phyloP scores from a whole-genome alignment of 1,140 invertebrate genomes.

The Euura lappo region DNA sequence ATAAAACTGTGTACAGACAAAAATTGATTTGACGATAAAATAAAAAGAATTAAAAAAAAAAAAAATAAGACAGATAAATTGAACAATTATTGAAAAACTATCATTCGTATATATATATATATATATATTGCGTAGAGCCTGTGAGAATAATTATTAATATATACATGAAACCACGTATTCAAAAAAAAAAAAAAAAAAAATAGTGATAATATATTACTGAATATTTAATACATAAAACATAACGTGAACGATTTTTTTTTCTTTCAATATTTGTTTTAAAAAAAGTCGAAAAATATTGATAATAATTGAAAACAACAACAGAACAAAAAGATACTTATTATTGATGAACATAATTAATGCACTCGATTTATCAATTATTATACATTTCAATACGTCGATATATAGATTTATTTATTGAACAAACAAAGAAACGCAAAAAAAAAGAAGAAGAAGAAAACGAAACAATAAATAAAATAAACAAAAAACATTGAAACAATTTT shows the following conservation, averaged over 20 bases:
- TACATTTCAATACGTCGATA: too few species aligned
- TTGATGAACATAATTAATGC: background rate
- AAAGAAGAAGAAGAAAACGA: conserved; percentile 19
- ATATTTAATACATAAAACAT: conserved; percentile 18
- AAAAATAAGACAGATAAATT: background rate
- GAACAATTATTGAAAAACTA: background rate
- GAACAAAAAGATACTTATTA: too few species aligned
- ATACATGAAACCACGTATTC: conserved; percentile 18
- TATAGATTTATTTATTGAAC: too few species aligned
- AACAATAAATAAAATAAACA: conserved; percentile 16
- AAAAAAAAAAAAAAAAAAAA: conserved; percentile 16
- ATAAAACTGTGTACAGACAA: background rate
- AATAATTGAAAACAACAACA: background rate
- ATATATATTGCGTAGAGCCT: background rate
- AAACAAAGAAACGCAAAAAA: conserved; percentile 12
- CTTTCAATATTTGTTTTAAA: too few species aligned
- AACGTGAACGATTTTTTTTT: too few species aligned
- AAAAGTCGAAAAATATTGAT: conserved; percentile 42
- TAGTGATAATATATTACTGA: conserved; percentile 15
- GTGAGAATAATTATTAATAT: conserved; percentile 18
- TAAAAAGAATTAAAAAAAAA: background rate
- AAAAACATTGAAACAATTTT: background rate
- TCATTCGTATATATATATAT: conserved; percentile 1
- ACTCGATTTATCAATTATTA: too few species aligned
- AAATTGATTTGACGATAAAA: background rate